Conservation (phyloP, 2,888 invertebrate genomes). For the Sialis fuliginosa region DNA sequence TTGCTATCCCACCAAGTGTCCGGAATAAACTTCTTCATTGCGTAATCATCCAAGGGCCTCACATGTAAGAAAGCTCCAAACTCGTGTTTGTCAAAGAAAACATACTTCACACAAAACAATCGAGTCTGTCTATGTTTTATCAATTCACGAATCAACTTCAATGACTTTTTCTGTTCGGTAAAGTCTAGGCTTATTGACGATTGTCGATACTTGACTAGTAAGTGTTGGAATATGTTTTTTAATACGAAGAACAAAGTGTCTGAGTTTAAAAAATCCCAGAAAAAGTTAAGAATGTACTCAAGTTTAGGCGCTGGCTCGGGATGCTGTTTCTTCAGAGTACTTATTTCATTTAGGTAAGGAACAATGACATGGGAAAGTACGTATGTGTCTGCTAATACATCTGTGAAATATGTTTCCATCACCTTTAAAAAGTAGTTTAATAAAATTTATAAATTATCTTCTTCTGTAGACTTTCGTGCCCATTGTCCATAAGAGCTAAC, state of each 20-base stretch:
- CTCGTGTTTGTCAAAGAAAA: conserved; percentile 2
- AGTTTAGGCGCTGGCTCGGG: background rate
- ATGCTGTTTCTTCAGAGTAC: background rate
- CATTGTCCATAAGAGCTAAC: too few species aligned
- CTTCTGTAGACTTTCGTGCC: too few species aligned
- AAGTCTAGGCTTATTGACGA: conserved; percentile 1
- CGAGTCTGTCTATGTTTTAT: conserved; percentile 1
- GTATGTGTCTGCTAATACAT: conserved; percentile 1
- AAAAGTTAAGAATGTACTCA: conserved; percentile 1
- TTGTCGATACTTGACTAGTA: background rate
- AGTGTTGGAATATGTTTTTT: background rate
- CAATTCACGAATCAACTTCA: background rate
- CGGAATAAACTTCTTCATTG: background rate
- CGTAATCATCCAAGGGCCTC: conserved; percentile 3
- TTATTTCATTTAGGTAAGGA: background rate
- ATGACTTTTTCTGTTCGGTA: background rate
- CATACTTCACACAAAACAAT: background rate
- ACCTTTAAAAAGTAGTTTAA: background rate
- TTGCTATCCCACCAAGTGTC: conserved; percentile 3
- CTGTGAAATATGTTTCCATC: conserved; percentile 3
- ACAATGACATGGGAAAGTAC: background rate
- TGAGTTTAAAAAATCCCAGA: conserved; percentile 4
- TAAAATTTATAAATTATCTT: too few species aligned
- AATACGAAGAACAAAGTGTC: conserved; percentile 1
- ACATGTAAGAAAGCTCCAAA: conserved; percentile 3